These are phyloP conservation scores for Notospermus geniculatus DNA, from an alignment of 1,140 invertebrate species.

Conservation along the genomic window DNA sequence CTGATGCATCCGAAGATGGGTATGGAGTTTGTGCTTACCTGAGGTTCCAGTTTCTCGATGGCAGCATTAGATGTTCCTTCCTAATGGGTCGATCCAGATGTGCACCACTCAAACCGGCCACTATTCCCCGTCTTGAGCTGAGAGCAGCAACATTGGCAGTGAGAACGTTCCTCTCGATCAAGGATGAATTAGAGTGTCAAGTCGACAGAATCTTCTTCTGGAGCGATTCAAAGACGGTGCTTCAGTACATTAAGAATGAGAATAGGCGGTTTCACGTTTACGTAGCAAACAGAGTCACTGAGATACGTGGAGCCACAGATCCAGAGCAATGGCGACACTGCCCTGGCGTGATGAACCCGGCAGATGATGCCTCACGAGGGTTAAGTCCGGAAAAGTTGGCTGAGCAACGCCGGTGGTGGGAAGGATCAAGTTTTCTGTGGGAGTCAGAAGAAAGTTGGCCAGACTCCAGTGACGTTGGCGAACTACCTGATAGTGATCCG, in stretches of 20 bases:
- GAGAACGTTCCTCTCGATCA: constrained; percentile 14
- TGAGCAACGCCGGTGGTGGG: neutral
- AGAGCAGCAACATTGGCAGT: constrained; percentile 28
- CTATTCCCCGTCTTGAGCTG: constrained; percentile 27
- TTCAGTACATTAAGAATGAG: constrained; percentile 23
- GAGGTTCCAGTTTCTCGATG: constrained; percentile 5
- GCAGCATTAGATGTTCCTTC: constrained; percentile 23
- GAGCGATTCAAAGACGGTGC: constrained; percentile 18
- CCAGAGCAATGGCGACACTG: constrained; percentile 25
- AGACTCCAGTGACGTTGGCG: neutral
- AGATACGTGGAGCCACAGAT: constrained; percentile 15
- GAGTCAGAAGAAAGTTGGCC: constrained; percentile 1
- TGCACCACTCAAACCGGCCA: constrained; percentile 20
- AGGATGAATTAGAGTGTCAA: constrained; percentile 11
- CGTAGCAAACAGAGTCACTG: constrained; percentile 23
- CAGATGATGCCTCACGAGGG: constrained; percentile 25
- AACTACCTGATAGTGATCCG: neutral
- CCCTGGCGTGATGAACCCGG: constrained; percentile 18
- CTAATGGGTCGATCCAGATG: constrained; percentile 27
- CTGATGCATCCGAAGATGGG: constrained; percentile 25
- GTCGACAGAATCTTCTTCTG: constrained; percentile 18
- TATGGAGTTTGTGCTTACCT: constrained; percentile 34
- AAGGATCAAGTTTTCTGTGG: neutral
- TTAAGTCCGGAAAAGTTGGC: constrained; percentile 17
- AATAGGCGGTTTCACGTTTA: constrained; percentile 24